Evolutionary conservation across 2,113 vertebrate species (phyloP), one percentile per base, ranked within the genome.

Genomic region (Pogonocichla stellata): DNA sequence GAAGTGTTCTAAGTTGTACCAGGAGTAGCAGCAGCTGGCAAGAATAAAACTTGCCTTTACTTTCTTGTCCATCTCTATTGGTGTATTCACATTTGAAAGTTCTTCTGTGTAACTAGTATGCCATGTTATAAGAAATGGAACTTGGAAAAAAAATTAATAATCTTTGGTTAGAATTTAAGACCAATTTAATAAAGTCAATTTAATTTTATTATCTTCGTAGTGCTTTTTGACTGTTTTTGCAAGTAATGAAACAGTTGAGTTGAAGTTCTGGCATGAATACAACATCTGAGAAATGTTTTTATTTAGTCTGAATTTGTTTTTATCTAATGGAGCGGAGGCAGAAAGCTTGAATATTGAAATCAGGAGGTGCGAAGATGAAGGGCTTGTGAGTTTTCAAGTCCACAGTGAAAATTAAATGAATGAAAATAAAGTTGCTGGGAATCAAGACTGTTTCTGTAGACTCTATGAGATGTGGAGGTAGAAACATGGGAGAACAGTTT

Each of bases 291-390:
- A 91, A 90, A 64, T 90, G 66, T 60, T 93, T 95, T 88, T 88
- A 53, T 79, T 93, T 93, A 75, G 65, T 45, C 42, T 89, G 80
- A 95, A 80, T 93, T 94, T 0, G 36, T 93, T 96, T 95, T 94
- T 94, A 42, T 86, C 66, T 93, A 87, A 71, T 38, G 57, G 61
- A 82, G 31, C 74, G 73, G 66, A 87, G 80, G 71, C 77, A 96
- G 74, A 82, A 93, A 85, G 58, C 40, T 71, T 85, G 53, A 40
- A 13, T 82, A 82, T 92, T 92, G 81, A 79, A 95, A 71, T 80
- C 66, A 48, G 43, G 40, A 87, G 72, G 45, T 48, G 31, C 85
- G 88, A 92, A 81, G 78, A 62, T 89, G 60, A 66, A 86, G 34
- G 48, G 69, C 24, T 64, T 85, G 14, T 0, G 3, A 6, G 24